Conservation (phyloP, 2,113 vertebrate genomes). For the Dryoscopus gambensis region DNA sequence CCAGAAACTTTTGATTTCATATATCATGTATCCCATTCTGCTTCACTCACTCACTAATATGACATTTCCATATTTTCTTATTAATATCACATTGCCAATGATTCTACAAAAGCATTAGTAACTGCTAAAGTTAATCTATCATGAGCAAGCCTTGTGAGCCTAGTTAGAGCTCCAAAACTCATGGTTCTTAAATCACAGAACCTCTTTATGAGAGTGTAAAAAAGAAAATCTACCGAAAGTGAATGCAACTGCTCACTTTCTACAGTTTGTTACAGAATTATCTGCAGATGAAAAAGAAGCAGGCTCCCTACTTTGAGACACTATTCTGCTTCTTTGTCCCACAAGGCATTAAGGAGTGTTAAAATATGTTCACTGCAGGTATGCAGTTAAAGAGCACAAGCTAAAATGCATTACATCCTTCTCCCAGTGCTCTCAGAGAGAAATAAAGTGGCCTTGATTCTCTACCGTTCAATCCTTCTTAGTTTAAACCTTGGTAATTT, state of each 20-base stretch:
- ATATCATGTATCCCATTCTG: background rate
- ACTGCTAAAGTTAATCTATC: background rate
- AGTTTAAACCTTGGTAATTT: conserved; percentile 40
- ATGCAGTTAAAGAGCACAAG: background rate
- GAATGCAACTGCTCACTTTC: background rate
- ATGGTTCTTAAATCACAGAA: background rate
- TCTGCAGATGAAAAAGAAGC: background rate
- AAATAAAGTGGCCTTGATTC: conserved; percentile 34
- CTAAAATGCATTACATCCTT: background rate
- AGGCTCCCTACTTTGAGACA: background rate
- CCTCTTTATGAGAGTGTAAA: background rate
- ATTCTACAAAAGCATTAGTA: background rate
- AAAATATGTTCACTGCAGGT: background rate
- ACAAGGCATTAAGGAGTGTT: background rate
- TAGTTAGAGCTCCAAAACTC: background rate
- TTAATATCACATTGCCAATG: background rate
- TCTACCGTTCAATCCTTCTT: conserved; percentile 36
- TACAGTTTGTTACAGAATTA: background rate
- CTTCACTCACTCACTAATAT: background rate
- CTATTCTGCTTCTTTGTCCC: background rate
- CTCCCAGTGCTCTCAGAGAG: background rate
- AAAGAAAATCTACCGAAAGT: background rate
- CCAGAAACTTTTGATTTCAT: background rate
- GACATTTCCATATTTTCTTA: background rate
- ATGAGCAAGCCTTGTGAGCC: background rate